phyloP scores from a whole-genome alignment of 2,888 invertebrate genomes.

The Hesperia comma region DNA sequence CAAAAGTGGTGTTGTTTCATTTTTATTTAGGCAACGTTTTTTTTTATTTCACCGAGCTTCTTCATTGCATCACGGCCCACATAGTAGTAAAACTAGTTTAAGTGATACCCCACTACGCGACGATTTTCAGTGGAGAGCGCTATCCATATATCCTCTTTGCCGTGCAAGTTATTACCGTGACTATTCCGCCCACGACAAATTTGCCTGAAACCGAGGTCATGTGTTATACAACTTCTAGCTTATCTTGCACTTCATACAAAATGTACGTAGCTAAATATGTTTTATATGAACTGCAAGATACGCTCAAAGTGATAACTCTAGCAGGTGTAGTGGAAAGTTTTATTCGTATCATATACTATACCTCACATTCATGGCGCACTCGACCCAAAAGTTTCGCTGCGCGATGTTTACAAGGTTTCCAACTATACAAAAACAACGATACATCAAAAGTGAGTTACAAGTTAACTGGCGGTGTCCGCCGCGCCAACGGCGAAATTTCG shows the following conservation, averaged over 20 bases:
- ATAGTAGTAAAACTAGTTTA: slow-evolving; percentile 27
- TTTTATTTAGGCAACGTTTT: too few species aligned
- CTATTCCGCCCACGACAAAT: slow-evolving; percentile 41
- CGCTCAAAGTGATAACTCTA: slow-evolving; percentile 37
- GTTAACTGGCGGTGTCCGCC: slow-evolving; percentile 69
- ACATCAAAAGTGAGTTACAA: slow-evolving; percentile 81
- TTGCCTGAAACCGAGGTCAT: slow-evolving; percentile 42
- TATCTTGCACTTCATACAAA: slow-evolving; percentile 42
- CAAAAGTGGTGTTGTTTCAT: too few species aligned
- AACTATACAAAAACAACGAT: slow-evolving; percentile 77
- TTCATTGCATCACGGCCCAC: background rate
- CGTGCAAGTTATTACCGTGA: slow-evolving; percentile 36
- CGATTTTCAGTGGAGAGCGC: slow-evolving; percentile 26
- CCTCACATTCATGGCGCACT: slow-evolving; percentile 26
- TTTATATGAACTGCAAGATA: slow-evolving; percentile 35
- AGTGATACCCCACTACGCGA: slow-evolving; percentile 24
- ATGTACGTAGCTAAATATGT: slow-evolving; percentile 30
- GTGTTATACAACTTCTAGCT: slow-evolving; percentile 42
- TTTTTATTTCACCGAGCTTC: slow-evolving; percentile 2
- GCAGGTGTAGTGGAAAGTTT: slow-evolving; percentile 44
- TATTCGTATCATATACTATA: slow-evolving; percentile 37
- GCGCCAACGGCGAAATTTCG: slow-evolving; percentile 64
- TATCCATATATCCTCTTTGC: slow-evolving; percentile 36
- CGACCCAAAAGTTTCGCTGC: slow-evolving; percentile 41
- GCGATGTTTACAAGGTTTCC: slow-evolving; percentile 70